Base-by-base conservation (phyloP, 2,888 invertebrate genomes). In the Halictus quadricinctus region DNA sequence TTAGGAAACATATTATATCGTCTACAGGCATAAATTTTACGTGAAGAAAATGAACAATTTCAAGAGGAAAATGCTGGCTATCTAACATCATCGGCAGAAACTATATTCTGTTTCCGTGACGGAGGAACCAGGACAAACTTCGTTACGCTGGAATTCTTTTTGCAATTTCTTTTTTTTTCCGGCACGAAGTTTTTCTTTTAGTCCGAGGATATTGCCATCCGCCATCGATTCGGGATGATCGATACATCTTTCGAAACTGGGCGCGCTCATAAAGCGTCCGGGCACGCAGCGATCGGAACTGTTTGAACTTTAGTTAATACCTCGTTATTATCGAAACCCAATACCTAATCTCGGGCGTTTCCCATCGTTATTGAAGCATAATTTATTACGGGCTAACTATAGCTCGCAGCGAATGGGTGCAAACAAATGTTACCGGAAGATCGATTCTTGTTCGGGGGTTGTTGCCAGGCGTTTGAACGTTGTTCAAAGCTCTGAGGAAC, bases 391-490 rank as follows among this genome's bases (percentile, higher is more conserved):
- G 48, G 36, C 73, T 46, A 66, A 70, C 10, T 41, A 66, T 15
- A 25, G 46, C 21, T 36, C 36, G 64, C 12, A 15, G n/a, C 76
- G 41, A 43, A 54, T 6, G 21, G n/a, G n/a, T 5, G 58, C 48
- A n/a, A 87, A 85, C 80, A 72, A 80, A 87, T 81, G 86, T 81
- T 64, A 72, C 29, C 64, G 60, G 48, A 73, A 78, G 78, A 79
- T 84, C 81, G 78, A 89, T 83, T 60, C 13, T 48, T 80, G 74
- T 72, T 69, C 46, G 50, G 41, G 4, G 25, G 48, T 73, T 66
- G 18, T 72, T 58, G 58, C 72, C 76, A 60, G 46, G 29, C 25
- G 72, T 81, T 78, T 80, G 66, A 64, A 66, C 60, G 66, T 66
- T 64, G 50, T 79, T 73, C 69, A 41, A 66, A 69, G 75, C 48